Evolutionary conservation across 2,113 vertebrate genomes (phyloP).

Genomic region (Octodon degus): DNA sequence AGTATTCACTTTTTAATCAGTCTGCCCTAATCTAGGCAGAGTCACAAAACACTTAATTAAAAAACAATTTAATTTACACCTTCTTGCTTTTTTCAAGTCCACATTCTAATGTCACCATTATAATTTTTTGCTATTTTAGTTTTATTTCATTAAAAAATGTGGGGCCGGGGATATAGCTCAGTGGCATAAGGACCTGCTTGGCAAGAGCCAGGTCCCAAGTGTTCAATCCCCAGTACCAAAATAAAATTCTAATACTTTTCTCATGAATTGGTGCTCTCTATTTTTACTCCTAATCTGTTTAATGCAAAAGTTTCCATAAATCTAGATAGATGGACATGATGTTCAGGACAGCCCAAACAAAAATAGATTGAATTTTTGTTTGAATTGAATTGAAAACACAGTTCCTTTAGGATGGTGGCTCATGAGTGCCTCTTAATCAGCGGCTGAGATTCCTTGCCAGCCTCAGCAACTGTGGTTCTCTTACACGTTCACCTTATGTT

Average conservation of each 20-base stretch:
- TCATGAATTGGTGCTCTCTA: accelerated
- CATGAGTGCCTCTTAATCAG: accelerated
- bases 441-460: too few relatives aligned
- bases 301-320: background rate
- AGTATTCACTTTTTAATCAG: background rate
- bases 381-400: background rate
- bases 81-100: background rate
- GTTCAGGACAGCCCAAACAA: background rate
- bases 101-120: background rate
- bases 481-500: background rate
- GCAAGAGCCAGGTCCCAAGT: too few relatives aligned
- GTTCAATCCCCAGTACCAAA: too few relatives aligned
- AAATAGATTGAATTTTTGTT: too few relatives aligned
- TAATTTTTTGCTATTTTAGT: background rate
- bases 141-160: background rate
- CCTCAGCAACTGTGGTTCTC: too few relatives aligned
- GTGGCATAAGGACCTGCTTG: too few relatives aligned
- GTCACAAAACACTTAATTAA: background rate
- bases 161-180: too few relatives aligned
- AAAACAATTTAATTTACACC: background rate
- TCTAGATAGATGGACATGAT: background rate
- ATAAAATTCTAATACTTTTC: background rate
- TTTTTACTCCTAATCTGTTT: background rate
- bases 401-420: background rate
- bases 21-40: accelerated